A percentile compares a stretch with the other conserved stretches of the same genome.
Evolutionary conservation across 2,113 vertebrate species (phyloP).

Genomic region (Microcebus ravelobensis): DNA sequence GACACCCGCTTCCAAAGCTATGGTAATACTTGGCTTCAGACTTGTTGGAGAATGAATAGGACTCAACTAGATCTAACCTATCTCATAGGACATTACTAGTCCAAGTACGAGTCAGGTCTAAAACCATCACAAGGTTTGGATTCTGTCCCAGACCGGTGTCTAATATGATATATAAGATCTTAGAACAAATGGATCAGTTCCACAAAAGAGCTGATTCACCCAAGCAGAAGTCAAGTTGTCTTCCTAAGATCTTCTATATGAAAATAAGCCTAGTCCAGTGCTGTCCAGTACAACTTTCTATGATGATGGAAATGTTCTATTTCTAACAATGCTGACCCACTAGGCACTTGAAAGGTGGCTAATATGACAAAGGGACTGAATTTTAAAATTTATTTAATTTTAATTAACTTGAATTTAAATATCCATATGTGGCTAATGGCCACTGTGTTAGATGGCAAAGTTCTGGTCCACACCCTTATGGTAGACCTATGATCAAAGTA

Average conservation of each 20-base stretch:
- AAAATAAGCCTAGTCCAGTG: neutral
- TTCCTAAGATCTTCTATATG: neutral
- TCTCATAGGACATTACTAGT: neutral
- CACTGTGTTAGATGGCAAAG: neutral
- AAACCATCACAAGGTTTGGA: neutral
- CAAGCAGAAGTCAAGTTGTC: neutral
- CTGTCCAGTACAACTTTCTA: neutral
- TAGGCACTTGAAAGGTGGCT: neutral
- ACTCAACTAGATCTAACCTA: neutral
- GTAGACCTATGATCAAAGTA: neutral
- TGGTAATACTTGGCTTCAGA: neutral
- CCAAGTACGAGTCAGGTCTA: neutral
- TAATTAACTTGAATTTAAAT: slow-evolving; percentile 24
- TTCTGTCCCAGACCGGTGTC: neutral
- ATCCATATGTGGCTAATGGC: neutral
- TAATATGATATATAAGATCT: neutral
- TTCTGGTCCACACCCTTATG: neutral
- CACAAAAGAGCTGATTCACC: neutral
- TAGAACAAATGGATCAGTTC: neutral
- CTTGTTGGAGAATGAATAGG: neutral
- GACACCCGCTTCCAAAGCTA: neutral
- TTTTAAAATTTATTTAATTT: slow-evolving; percentile 25
- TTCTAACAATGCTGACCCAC: neutral
- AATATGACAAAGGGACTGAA: neutral
- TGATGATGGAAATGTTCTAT: neutral